Evolutionary conservation across 2,888 invertebrate genomes (phyloP), one percentile per base, ranked within the genome.

Genomic region (Seira ritae): DNA sequence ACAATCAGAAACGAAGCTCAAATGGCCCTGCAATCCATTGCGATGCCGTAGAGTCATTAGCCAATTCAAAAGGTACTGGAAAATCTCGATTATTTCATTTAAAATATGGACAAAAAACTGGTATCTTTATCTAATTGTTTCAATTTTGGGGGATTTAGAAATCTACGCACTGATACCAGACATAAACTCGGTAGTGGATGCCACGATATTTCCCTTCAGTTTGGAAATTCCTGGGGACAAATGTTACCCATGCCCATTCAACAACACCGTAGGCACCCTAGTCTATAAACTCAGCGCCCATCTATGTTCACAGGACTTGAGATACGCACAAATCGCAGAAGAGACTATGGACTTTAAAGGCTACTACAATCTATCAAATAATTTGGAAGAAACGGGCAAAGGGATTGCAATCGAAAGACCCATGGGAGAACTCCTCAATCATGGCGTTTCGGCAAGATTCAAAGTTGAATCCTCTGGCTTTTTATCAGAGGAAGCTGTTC

Each of bases 111-210:
- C n/a, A n/a, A n/a, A n/a, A 31, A 55, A 55, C 55, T 12, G n/a
- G 55, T 55, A 55, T 55, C 12, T 42, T n/a, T n/a, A n/a, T 31
- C 31, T 4, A 31, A 31, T n/a, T n/a, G 8, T 31, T 31, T 8
- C 31, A 31, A 31, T 31, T 31, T 74, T 67, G 37, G 24, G 10
- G 3, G 65, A 17, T 19, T 3, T 60, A 81, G 81, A 81, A 22
- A 67, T 81, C 12, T 81, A 81, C 19, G 81, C 81, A 10, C 60
- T 81, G n/a, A 75, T 81, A 1, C 81, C 81, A 0, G 81, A 81
- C 66, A 70, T 76, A 1, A 75, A 81, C 37, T 75, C 81, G 17
- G 62, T 76, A 10, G 81, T 81, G 55, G 81, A 81, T 31, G 70
- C 70, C 0, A 55, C 37, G 31, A 75, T 70, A 22, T 81, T 81